These are phyloP conservation scores for Ecdyonurus torrentis DNA, from an alignment of 2,888 invertebrate species.

Conservation along the genomic window DNA sequence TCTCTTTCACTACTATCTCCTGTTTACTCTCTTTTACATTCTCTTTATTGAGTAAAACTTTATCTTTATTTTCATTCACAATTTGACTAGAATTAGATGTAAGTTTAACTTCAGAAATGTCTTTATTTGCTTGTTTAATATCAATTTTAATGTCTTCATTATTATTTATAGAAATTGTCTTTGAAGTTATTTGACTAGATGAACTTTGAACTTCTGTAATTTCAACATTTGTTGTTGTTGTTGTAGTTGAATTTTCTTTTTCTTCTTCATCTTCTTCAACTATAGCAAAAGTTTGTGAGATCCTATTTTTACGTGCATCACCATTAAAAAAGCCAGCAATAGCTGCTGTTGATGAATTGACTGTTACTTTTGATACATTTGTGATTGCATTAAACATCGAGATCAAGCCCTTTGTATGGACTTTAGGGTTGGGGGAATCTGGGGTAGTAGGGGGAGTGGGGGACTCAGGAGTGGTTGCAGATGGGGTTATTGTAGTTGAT, in stretches of 20 bases:
- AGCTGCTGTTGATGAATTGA: conserved; percentile 22
- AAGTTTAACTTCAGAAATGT: neutral
- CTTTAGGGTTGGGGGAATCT: conserved; percentile 15
- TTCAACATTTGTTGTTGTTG: neutral
- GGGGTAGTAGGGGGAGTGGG: conserved; percentile 13
- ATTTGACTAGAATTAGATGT: neutral
- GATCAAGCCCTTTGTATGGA: conserved; percentile 25
- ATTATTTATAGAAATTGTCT: neutral
- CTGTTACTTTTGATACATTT: conserved; percentile 36
- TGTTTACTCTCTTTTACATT: neutral
- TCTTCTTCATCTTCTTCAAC: neutral
- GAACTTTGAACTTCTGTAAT: neutral
- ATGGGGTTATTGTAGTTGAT: conserved; percentile 20
- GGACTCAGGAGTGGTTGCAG: conserved; percentile 20
- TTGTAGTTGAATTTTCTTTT: neutral
- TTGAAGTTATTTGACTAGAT: neutral
- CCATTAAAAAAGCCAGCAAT: neutral
- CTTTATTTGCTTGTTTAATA: neutral
- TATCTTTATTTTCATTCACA: neutral
- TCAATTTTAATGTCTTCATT: neutral
- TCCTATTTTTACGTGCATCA: neutral
- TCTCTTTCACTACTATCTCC: neutral
- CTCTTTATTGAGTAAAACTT: no score
- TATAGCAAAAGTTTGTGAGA: neutral
- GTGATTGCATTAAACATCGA: conserved; percentile 44